Base-by-base conservation (phyloP, 2,888 invertebrate species). In the Drymonia ruficornis region DNA sequence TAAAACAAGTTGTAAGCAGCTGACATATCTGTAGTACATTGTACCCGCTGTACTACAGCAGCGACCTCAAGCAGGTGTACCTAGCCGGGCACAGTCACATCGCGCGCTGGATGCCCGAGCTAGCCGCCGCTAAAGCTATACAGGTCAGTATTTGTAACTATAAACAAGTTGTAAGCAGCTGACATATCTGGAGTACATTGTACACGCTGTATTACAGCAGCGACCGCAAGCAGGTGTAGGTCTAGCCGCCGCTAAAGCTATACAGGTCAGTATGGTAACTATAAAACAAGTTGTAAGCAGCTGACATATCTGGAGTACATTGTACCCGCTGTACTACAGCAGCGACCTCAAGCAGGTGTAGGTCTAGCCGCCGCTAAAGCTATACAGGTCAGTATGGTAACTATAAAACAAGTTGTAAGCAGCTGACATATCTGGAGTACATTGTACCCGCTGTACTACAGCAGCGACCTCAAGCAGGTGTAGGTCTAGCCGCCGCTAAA, bases 341-440 rank as follows among this genome's bases (percentile, higher is more conserved):
- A 91, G 91, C n/a, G 94, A 94, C 43, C 81, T 95, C 11, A 90
- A 82, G 48, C 81, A 89, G 44, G 93, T 94, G 59, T 95, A 95
- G 90, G 91, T 50, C 80, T 96, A 0, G 93, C 93, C 48, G 76
- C 72, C 0, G 78, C 94, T 40, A 89, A 94, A 45, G 90, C 94
- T 78, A 87, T 96, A 44, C 94, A 96, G 90, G 95, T 95, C 81
- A 43, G 23, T n/a, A 36, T 31, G 7, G 11, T 3, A 31, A 1
- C 4, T 31, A 9, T 9, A 28, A 31, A 31, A 94, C 55, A 93
- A 93, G 62, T 55, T 96, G 28, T 94, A 95, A 18, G 89, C 95
- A 4, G 96, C 95, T 0, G 97, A 97, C 84, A 87, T 96, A 52
- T 93, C 59, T 97, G 96, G 96, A 94, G 95, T 43, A 94, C 95